Percentiles rank a stretch among this genome's conserved stretches.
phyloP scores from a whole-genome alignment of 2,113 vertebrate genomes.

The Micronisus gabar region DNA sequence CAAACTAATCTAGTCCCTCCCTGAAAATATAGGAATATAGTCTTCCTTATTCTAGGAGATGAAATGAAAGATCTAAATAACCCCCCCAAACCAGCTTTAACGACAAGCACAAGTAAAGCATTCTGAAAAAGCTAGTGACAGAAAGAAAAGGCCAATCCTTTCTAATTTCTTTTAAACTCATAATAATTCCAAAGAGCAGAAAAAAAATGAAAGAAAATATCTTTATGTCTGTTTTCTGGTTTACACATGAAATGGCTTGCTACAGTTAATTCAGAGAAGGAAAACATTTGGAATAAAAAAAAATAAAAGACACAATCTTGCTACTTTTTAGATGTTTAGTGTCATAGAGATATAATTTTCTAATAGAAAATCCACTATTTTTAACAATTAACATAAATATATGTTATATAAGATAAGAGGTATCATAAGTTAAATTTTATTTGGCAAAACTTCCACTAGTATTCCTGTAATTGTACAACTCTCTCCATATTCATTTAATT shows the following conservation, averaged over 20 bases:
- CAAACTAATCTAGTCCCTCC: not conserved
- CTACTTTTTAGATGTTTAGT: not conserved
- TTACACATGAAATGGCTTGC: not conserved
- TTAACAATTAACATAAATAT: not conserved
- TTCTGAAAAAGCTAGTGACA: not conserved
- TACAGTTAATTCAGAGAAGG: not conserved
- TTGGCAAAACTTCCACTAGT: not conserved
- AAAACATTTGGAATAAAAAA: not conserved
- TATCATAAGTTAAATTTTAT: not conserved
- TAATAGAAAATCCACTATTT: not conserved
- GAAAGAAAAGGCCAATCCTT: not conserved
- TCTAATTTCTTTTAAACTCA: not conserved
- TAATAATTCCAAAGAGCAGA: not conserved
- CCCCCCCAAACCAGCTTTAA: not conserved
- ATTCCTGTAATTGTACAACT: not conserved
- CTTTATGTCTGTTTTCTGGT: not conserved
- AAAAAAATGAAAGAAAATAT: not conserved
- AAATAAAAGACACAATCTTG: not conserved
- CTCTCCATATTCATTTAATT: not conserved
- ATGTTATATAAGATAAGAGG: not conserved
- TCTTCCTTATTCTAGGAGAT: not conserved
- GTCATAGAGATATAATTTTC: not conserved
- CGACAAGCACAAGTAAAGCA: not conserved
- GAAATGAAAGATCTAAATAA: not conserved
- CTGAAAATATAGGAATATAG: not conserved